These are phyloP conservation scores for Ciconia stormi DNA, from an alignment of 2,113 vertebrate genomes.

Conservation along the genomic window DNA sequence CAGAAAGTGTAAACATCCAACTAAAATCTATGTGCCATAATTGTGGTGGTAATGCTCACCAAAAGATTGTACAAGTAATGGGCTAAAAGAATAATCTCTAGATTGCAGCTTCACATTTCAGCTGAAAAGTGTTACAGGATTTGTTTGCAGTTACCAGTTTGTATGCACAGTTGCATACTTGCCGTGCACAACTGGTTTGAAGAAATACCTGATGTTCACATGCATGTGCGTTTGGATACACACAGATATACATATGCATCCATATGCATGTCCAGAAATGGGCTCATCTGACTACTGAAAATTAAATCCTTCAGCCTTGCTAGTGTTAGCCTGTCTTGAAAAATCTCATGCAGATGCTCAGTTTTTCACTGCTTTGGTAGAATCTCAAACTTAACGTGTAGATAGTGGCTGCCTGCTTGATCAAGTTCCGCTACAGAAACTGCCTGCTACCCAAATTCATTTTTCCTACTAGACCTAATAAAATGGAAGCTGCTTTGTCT, in stretches of 20 bases:
- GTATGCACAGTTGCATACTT: not conserved
- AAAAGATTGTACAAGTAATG: not conserved
- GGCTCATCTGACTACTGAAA: not conserved
- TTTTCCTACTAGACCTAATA: conserved; percentile 26
- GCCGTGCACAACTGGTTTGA: not conserved
- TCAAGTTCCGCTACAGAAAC: conserved; percentile 50
- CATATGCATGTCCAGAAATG: not conserved
- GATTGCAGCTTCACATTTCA: not conserved
- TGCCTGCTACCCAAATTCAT: conserved; percentile 39
- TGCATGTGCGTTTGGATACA: not conserved
- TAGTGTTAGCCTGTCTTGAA: conserved; percentile 11
- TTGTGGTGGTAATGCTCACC: not conserved
- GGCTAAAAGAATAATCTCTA: not conserved
- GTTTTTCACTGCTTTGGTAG: conserved; percentile 44
- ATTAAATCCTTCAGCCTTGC: not conserved
- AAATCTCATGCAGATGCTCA: conserved; percentile 68
- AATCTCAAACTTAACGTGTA: not conserved
- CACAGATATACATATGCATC: not conserved
- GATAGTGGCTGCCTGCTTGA: conserved; percentile 61
- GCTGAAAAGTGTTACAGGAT: not conserved
- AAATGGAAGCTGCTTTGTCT: conserved; percentile 29
- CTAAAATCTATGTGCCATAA: not conserved
- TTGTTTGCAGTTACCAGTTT: not conserved
- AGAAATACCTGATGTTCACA: not conserved
- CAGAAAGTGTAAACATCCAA: not conserved